A percentile compares a stretch with the other conserved stretches of the same genome.
Conservation (phyloP, 2,888 invertebrate species). For the Melanchra persicariae region DNA sequence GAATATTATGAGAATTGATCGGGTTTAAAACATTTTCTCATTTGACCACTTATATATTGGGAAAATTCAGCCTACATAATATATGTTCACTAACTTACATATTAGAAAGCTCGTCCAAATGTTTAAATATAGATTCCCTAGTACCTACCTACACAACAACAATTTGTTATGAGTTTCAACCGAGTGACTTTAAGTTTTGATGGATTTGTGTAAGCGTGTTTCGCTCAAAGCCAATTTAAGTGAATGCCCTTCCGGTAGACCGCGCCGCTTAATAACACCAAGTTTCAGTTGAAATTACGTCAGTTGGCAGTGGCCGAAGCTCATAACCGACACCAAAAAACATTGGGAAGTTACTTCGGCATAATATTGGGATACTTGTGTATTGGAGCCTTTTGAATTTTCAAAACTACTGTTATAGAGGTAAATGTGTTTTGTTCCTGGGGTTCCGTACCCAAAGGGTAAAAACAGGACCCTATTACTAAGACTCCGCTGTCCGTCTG, state of each 20-base stretch:
- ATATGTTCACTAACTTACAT: not conserved
- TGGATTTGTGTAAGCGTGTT: conserved; percentile 53
- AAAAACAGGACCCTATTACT: too few species aligned
- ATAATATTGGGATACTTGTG: conserved; percentile 6
- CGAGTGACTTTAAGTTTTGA: conserved; percentile 58
- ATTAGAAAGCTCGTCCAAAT: not conserved
- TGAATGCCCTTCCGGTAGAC: conserved; percentile 48
- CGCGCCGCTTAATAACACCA: conserved; percentile 52
- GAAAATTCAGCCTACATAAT: not conserved
- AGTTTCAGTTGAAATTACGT: conserved; percentile 56
- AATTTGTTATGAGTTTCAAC: conserved; percentile 36
- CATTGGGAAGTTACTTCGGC: conserved; percentile 1
- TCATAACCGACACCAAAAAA: conserved; percentile 45
- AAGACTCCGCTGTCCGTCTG: too few species aligned
- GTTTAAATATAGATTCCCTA: not conserved
- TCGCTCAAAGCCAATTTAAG: conserved; percentile 50
- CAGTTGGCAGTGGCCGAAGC: conserved; percentile 40
- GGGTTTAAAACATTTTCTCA: not conserved
- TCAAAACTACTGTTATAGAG: too few species aligned
- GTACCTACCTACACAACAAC: not conserved
- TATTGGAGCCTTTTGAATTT: not conserved
- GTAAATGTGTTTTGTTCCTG: too few species aligned
- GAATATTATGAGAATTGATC: too few species aligned
- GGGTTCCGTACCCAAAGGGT: too few species aligned
- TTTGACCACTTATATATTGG: not conserved